Conservation (phyloP, 2,113 vertebrate species). For the Puma concolor region DNA sequence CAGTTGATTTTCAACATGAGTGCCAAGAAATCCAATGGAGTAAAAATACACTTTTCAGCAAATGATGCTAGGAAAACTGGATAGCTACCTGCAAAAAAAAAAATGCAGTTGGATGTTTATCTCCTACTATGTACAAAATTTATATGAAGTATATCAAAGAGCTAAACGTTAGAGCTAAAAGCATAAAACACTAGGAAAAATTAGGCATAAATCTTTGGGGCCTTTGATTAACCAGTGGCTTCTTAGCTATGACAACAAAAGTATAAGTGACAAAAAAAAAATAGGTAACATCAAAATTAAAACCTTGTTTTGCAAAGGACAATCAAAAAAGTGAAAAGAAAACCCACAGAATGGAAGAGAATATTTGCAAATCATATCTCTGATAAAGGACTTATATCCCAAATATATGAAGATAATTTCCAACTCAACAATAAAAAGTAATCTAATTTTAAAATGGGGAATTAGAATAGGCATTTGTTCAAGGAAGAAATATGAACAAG, state of each 20-base stretch:
- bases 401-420: not conserved
- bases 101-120: not conserved
- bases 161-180: not conserved
- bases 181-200: not conserved
- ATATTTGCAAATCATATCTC: not conserved
- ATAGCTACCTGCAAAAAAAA: not conserved
- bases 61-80: not conserved
- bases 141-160: not conserved
- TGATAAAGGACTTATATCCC: not conserved
- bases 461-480: not conserved
- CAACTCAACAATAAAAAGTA: not conserved
- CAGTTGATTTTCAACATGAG: not conserved
- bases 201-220: not conserved
- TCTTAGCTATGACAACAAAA: not conserved
- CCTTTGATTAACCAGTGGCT: not conserved
- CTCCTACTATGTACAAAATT: not conserved
- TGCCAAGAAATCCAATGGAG: not conserved
- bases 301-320: not conserved
- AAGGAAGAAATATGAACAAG: not conserved
- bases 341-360: not conserved
- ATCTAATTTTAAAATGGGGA: not conserved
- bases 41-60: not conserved
- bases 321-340: not conserved
- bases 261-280: not conserved
- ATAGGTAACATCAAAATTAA: not conserved